Base-by-base conservation (phyloP, 92 coral and sea anemone genomes). In the Actinostola sp. region DNA sequence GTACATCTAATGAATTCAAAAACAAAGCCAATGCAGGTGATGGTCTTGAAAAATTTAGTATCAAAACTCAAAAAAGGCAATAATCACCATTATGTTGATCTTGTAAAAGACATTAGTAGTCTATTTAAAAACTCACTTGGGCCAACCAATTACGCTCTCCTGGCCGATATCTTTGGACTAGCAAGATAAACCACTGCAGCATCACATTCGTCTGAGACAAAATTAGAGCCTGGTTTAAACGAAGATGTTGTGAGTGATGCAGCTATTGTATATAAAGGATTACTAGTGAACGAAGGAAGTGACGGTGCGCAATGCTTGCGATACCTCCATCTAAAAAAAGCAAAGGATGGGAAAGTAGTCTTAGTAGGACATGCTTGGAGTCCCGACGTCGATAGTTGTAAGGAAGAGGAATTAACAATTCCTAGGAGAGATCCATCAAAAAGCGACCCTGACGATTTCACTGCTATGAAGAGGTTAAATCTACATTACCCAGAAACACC, bases 101-200 rank as follows among this genome's bases (percentile, higher is more conserved):
- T n/a, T n/a, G n/a, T n/a, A n/a, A 76, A 76, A 44, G 82, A 76
- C 27, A 54, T 76, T 9, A 76, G 82, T 42, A 60, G 66, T 39
- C 82, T 76, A 2, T 76, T 76, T 4, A 66, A 66, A 41, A 76
- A 76, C 36, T 73, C 64, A 33, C 66, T 74, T 0, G 87, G 67
- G 9, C 76, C 81, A 17, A 77, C 78, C 2, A 82, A 82, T 51
- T 82, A 68, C 42, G 58, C 62, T 54, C 56, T 76, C 30, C 42
- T 75, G 17, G 71, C 79, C 1, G 81, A 68, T 26, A 68, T 69
- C 32, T 83, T 76, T 69, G 83, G 88, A 29, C n/a, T 82, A 11
- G 75, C 83, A 21, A 63, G 59, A 30, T 64, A 70, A 46, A 83
- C 76, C 8, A 83, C 83, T 9, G 88, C 88, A 4, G 67, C 66